Evolutionary conservation across 2,888 invertebrate genomes (phyloP).

Genomic region (Pilophorus perplexus): DNA sequence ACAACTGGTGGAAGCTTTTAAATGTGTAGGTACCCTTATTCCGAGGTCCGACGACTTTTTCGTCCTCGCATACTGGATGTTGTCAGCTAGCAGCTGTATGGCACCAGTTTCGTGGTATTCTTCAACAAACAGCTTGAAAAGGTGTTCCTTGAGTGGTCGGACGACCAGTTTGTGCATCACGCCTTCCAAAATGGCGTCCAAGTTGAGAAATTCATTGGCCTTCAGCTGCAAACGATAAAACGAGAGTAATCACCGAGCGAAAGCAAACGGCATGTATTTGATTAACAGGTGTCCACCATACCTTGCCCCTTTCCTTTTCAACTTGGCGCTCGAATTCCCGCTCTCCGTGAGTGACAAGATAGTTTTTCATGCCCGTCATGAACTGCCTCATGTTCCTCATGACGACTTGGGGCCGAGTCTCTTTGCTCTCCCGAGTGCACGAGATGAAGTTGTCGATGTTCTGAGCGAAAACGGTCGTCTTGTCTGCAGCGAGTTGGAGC

Average conservation of each 20-base stretch:
- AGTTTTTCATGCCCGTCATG: slow-evolving; percentile 98
- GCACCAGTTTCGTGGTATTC: slow-evolving; percentile 77
- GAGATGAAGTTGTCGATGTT: slow-evolving; percentile 91
- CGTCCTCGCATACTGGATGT: slow-evolving; percentile 66
- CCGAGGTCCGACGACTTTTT: slow-evolving; percentile 67
- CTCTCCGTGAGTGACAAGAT: slow-evolving; percentile 92
- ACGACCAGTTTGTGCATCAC: slow-evolving; percentile 92
- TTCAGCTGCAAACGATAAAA: slow-evolving; percentile 71
- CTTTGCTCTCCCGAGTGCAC: slow-evolving; percentile 86
- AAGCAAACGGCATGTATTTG: no score
- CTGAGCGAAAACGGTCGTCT: slow-evolving; percentile 85
- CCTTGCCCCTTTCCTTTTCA: slow-evolving; percentile 77
- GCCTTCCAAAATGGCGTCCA: slow-evolving; percentile 91
- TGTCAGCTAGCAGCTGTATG: slow-evolving; percentile 69
- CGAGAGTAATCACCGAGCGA: no score
- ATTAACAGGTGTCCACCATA: no score
- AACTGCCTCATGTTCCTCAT: slow-evolving; percentile 93
- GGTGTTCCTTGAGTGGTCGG: slow-evolving; percentile 75
- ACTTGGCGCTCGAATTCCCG: slow-evolving; percentile 88
- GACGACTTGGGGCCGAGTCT: slow-evolving; percentile 80
- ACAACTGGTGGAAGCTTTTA: background rate
- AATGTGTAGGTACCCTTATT: slow-evolving; percentile 66
- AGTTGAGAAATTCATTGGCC: slow-evolving; percentile 87
- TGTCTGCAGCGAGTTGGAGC: slow-evolving; percentile 75
- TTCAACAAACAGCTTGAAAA: slow-evolving; percentile 81